phyloP scores from a whole-genome alignment of 2,113 vertebrate genomes.

The Hippocampus guttulatus region DNA sequence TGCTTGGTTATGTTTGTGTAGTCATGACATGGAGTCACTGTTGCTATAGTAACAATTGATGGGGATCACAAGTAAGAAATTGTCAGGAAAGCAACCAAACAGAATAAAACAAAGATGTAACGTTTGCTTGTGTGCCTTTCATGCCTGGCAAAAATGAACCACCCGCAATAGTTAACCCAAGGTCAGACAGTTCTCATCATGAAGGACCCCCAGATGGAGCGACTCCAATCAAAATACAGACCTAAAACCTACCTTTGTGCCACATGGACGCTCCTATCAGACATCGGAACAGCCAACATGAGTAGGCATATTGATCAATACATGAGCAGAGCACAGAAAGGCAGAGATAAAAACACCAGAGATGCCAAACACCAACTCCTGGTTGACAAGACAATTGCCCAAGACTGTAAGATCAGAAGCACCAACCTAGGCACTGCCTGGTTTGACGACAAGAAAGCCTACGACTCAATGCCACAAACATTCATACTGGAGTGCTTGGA shows the following conservation, averaged over 20 bases:
- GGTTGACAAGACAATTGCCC: not conserved
- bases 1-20: not conserved
- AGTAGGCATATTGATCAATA: not conserved
- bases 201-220: not conserved
- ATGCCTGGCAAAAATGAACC: conserved; percentile 18
- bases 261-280: no score
- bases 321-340: not conserved
- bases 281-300: no score
- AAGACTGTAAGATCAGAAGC: no score
- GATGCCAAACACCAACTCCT: not conserved
- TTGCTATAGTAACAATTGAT: conserved; percentile 7
- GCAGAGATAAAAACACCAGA: not conserved
- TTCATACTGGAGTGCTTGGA: no score
- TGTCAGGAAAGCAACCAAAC: not conserved
- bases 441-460: no score
- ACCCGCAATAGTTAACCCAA: not conserved
- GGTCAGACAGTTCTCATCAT: not conserved
- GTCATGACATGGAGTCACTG: not conserved
- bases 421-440: no score
- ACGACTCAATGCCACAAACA: no score
- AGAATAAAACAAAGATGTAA: not conserved
- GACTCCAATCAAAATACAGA: no score
- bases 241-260: no score
- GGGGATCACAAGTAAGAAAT: not conserved
- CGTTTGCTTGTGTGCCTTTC: conserved; percentile 17